Evolutionary conservation across 2,113 vertebrate genomes (phyloP).

Genomic region (Sylvietta virens): DNA sequence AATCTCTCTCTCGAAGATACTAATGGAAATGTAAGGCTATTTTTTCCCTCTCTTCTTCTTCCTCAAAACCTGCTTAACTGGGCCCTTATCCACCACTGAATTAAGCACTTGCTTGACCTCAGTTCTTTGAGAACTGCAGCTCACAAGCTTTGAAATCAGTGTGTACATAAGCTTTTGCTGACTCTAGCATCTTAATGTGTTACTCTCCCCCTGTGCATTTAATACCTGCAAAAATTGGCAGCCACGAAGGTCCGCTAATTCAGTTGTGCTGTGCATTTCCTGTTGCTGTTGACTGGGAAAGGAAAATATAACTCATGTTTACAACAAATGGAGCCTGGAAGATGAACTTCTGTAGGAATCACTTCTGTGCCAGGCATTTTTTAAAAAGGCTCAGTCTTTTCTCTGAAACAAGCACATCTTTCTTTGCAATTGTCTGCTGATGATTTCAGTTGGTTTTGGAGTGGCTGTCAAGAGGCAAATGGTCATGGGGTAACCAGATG

Average conservation of each 20-base stretch:
- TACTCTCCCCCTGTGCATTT: neutral
- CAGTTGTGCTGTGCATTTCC: neutral
- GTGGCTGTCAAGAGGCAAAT: neutral
- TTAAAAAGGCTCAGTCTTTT: neutral
- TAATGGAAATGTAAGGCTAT: neutral
- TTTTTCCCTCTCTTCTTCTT: neutral
- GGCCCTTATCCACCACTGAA: neutral
- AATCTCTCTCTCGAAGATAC: neutral
- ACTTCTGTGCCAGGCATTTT: neutral
- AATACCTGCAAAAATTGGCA: neutral
- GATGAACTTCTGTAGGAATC: neutral
- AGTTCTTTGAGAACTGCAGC: neutral
- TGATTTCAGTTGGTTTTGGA: neutral
- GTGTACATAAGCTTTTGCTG: neutral
- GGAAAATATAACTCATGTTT: neutral
- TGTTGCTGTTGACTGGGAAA: neutral
- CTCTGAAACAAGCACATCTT: neutral
- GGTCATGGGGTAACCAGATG: neutral
- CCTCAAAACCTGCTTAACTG: neutral
- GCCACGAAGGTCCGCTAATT: neutral
- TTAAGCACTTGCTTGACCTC: neutral
- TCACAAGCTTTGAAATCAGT: neutral
- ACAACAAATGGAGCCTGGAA: neutral
- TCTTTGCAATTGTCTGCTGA: neutral
- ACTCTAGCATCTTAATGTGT: neutral